A percentile compares a stretch with the other conserved stretches of the same genome.
Evolutionary conservation across 1,140 invertebrate species (phyloP).

Genomic region (Zelostemma sp.): DNA sequence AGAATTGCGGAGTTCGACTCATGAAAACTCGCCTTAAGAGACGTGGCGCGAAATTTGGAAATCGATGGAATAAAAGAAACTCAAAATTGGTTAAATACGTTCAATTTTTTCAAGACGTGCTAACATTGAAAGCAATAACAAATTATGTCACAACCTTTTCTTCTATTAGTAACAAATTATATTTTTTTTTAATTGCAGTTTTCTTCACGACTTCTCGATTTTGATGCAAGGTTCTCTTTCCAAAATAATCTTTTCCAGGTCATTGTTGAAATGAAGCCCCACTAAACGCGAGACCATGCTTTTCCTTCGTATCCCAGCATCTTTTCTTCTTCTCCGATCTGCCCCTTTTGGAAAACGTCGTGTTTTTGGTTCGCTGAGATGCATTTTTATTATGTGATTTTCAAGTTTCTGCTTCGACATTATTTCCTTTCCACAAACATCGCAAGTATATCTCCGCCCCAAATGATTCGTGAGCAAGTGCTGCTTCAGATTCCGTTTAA

Average conservation of each 20-base stretch:
- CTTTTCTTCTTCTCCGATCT: conserved; percentile 30
- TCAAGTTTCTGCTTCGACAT: conserved; percentile 33
- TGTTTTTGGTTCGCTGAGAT: conserved; percentile 10
- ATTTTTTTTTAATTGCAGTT: no score
- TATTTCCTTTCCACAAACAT: conserved; percentile 42
- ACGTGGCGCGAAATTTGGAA: no score
- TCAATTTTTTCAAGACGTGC: no score
- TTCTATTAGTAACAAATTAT: no score
- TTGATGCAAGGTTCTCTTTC: conserved; percentile 13
- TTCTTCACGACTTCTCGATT: background rate
- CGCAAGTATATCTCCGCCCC: conserved; percentile 47
- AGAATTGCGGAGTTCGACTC: no score
- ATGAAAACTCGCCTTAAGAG: no score
- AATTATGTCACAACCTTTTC: no score
- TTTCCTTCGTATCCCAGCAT: conserved; percentile 35
- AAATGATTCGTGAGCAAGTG: conserved; percentile 49
- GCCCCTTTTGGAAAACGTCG: background rate
- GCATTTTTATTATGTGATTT: conserved; percentile 39
- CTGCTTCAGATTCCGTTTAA: conserved; percentile 41
- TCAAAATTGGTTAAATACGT: no score
- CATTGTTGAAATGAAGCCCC: conserved; percentile 29
- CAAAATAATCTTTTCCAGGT: conserved; percentile 25
- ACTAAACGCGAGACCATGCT: conserved; percentile 35
- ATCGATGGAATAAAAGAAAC: no score
- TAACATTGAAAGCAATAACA: no score